Evolutionary conservation across 2,888 invertebrate genomes (phyloP).

Genomic region (Drosophila testacea): DNA sequence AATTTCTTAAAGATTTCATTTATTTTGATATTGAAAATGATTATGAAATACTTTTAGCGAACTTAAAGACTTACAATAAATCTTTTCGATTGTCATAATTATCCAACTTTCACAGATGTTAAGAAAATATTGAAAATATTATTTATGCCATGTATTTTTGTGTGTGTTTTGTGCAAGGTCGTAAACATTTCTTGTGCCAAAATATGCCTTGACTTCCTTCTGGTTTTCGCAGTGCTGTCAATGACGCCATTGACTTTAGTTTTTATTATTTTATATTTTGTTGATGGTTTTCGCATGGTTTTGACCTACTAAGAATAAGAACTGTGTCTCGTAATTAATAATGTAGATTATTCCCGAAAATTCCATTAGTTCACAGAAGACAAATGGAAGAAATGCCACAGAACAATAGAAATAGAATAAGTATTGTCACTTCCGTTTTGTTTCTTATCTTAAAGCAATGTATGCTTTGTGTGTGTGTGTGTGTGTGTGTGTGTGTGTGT

Average conservation of each 20-base stretch:
- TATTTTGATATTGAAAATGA: not conserved
- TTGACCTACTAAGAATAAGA: constrained; percentile 62
- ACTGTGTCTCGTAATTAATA: constrained; percentile 26
- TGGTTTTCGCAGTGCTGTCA: constrained; percentile 38
- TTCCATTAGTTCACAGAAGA: constrained; percentile 34
- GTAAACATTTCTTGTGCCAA: constrained; percentile 60
- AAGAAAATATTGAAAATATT: constrained; percentile 17
- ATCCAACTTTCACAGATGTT: constrained; percentile 6
- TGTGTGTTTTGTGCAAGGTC: constrained; percentile 47
- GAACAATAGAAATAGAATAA: not conserved
- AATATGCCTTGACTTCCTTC: constrained; percentile 57
- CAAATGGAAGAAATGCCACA: constrained; percentile 3
- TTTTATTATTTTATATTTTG: constrained; percentile 15
- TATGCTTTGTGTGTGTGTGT: constrained; percentile 4
- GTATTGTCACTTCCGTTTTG: constrained; percentile 52
- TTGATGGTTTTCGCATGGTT: constrained; percentile 41
- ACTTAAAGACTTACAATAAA: constrained; percentile 1
- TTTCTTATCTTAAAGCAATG: constrained; percentile 48
- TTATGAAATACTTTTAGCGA: not conserved
- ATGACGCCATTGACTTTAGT: constrained; percentile 32
- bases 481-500: constrained; percentile 9
- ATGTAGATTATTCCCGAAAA: constrained; percentile 27
- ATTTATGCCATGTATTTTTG: constrained; percentile 12
- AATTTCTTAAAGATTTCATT: not conserved
- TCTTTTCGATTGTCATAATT: constrained; percentile 1